Conservation (phyloP, 2,113 vertebrate species). For the Poeciliopsis occidentalis region DNA sequence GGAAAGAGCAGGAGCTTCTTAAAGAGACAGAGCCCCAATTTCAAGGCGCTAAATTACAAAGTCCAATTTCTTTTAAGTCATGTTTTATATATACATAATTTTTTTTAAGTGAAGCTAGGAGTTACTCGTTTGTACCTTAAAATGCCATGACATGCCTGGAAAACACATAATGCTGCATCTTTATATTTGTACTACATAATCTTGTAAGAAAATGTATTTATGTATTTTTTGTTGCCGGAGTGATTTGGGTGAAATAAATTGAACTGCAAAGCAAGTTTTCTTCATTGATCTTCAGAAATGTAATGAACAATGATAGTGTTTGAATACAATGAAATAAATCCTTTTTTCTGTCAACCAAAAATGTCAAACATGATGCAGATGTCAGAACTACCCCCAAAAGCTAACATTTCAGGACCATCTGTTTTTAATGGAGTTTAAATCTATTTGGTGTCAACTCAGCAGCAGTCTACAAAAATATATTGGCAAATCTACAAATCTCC, state of each 20-base stretch:
- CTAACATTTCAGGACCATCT: background rate
- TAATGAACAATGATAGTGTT: background rate
- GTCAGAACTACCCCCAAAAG: background rate
- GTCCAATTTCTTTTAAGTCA: too few relatives aligned
- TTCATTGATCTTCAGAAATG: background rate
- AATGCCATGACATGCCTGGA: too few relatives aligned
- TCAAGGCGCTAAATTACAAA: too few relatives aligned
- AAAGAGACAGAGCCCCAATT: too few relatives aligned
- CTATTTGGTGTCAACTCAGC: background rate
- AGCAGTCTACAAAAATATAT: background rate
- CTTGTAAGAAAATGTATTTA: background rate
- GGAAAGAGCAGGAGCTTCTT: too few relatives aligned
- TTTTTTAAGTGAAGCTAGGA: too few relatives aligned
- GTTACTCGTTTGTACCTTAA: too few relatives aligned
- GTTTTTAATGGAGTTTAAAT: conserved; percentile 11
- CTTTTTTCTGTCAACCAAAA: background rate
- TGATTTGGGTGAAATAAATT: conserved; percentile 25
- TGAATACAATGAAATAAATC: background rate
- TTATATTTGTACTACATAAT: too few relatives aligned
- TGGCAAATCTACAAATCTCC: background rate
- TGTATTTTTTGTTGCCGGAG: background rate
- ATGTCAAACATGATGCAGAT: background rate
- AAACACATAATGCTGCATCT: too few relatives aligned
- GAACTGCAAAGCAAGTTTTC: background rate
- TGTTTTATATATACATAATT: too few relatives aligned